A percentile compares a stretch with the other conserved stretches of the same genome.
Evolutionary conservation across 2,888 invertebrate species (phyloP).

Genomic region (Gymnoscelis rufifasciata): DNA sequence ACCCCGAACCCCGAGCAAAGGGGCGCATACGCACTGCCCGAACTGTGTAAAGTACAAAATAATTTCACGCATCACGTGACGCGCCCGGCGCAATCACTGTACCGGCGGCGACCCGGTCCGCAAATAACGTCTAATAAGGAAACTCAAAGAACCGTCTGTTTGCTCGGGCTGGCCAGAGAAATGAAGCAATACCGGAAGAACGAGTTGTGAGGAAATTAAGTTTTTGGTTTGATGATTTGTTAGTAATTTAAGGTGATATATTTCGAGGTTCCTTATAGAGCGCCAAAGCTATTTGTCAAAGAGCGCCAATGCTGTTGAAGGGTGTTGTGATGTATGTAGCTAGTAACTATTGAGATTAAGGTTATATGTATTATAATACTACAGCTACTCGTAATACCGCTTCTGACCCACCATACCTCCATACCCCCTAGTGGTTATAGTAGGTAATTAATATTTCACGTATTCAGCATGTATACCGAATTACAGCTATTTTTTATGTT

Average conservation of each 20-base stretch:
- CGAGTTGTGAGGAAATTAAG: background rate
- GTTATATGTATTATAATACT: no score
- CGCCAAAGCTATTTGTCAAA: no score
- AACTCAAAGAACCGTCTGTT: conserved; percentile 40
- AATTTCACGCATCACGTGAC: conserved; percentile 78
- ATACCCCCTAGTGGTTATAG: no score
- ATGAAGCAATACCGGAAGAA: conserved; percentile 8
- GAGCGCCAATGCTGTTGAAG: no score
- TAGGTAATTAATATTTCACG: no score
- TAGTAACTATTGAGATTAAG: no score
- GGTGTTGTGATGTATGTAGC: no score
- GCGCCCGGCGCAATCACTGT: conserved; percentile 70
- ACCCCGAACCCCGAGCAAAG: conserved; percentile 31
- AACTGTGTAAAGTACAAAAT: conserved; percentile 77
- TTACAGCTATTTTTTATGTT: no score
- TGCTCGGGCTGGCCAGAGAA: conserved; percentile 18
- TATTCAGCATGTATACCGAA: no score
- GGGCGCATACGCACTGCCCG: conserved; percentile 59
- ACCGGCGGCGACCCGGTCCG: conserved; percentile 63
- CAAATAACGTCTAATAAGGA: conserved; percentile 51
- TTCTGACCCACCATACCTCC: no score
- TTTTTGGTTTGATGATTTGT: background rate
- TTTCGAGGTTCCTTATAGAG: no score
- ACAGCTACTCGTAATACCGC: no score
- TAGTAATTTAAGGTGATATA: background rate